Evolutionary conservation across 92 coral and sea anemone species (phyloP), one percentile per base, ranked within the genome.

Genomic region (Hydrozoanthus gracilis): DNA sequence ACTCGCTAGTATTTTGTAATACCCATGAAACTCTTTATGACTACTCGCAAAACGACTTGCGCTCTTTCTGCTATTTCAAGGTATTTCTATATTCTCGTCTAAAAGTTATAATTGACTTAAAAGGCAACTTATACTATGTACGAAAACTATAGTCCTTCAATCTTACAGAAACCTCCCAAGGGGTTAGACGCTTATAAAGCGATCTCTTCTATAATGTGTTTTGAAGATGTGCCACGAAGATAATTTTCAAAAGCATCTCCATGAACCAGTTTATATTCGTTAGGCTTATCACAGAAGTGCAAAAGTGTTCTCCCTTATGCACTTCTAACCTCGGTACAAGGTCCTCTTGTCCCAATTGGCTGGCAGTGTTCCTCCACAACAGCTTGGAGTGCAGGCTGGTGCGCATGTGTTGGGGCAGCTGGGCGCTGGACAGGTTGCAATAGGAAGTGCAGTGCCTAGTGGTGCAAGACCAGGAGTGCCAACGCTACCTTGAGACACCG

Each of bases 391-490:
- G 51, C 99, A 96, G 20, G 91, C 49, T 7, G 99, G 99, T 4
- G 96, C 98, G 88, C 99, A 96, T 65, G 97, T 16, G 94, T 96
- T 90, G 12, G 99, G 94, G 70, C 99, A 95, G 67, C 60, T 86
- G 20, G 88, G 90, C 76, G 78, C 87, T 39, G 94, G 93, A 67
- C 98, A 92, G 72, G 90, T 87, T 35, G 69, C 20, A 27, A 79
- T 89, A 6, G 83, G 82, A 35, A 4, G 35, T 64, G 85, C 27
- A 1, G 86, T 17, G 12, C 44, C 73, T 49, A 71, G 86, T 35
- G 73, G 75, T 48, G 49, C 76, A 44, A 87, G 77, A 11, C 89
- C 89, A 5, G 85, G 89, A 4, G 89, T 46, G 17, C 89, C 77
- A 16, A 7, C 75, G 8, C 78, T 58, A 73, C 75, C 51, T 58